Evolutionary conservation across 2,888 invertebrate species (phyloP).

Genomic region (Galerucella pusilla): DNA sequence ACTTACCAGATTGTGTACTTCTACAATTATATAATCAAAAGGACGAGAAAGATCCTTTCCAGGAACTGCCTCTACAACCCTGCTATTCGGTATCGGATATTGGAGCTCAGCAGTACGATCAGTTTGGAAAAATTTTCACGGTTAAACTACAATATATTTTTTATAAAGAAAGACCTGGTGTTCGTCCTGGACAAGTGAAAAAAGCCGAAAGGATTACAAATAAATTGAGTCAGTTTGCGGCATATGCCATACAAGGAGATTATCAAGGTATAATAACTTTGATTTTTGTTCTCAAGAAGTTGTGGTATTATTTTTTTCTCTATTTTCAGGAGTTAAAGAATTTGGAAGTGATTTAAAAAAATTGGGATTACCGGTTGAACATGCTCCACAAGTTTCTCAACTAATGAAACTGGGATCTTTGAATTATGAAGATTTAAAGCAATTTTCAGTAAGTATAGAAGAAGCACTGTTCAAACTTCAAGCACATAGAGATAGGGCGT

Average conservation of each 20-base stretch:
- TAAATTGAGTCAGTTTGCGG: conserved; percentile 92
- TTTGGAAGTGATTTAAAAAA: conserved; percentile 93
- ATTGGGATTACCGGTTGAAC: conserved; percentile 94
- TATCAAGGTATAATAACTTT: conserved; percentile 72
- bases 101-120: conserved; percentile 97
- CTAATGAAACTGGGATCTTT: conserved; percentile 95
- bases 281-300: background rate
- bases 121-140: conserved; percentile 99
- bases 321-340: conserved; percentile 78
- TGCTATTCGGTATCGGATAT: conserved; percentile 96
- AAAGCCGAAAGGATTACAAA: conserved; percentile 93
- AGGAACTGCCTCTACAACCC: conserved; percentile 93
- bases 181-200: conserved; percentile 92
- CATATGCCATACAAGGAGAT: conserved; percentile 93
- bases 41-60: conserved; percentile 83
- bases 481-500: conserved; percentile 88
- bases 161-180: conserved; percentile 97
- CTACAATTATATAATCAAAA: conserved; percentile 87
- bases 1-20: conserved; percentile 84
- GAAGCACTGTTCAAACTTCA: conserved; percentile 89
- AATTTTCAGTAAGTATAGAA: conserved; percentile 91
- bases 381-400: conserved; percentile 96
- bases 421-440: conserved; percentile 88
- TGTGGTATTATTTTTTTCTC: background rate
- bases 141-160: conserved; percentile 96